Conservation (phyloP, 1,140 invertebrate genomes). For the Drosophila rufa region DNA sequence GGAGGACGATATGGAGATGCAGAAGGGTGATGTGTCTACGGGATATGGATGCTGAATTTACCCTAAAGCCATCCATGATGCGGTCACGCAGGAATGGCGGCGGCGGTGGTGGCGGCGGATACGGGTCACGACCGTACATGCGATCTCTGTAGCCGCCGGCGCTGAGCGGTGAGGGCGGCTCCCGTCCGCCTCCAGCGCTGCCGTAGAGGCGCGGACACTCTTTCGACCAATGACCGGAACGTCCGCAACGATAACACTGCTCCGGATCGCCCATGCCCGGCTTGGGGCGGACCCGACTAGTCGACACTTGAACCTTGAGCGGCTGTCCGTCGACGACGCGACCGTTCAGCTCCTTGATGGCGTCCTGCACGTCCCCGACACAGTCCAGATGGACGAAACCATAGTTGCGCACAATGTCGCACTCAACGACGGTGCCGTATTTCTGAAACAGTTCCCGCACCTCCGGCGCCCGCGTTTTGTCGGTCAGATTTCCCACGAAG, state of each 20-base stretch:
- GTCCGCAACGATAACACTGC: conserved; percentile 96
- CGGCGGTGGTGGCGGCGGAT: conserved; percentile 93
- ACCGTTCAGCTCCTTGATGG: conserved; percentile 94
- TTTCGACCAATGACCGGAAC: conserved; percentile 97
- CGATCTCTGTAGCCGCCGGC: conserved; percentile 89
- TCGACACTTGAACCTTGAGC: conserved; percentile 95
- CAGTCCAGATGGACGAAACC: conserved; percentile 96
- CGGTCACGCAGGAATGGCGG: conserved; percentile 94
- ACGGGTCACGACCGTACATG: conserved; percentile 93
- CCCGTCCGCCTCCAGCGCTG: conserved; percentile 87
- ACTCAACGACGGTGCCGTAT: conserved; percentile 95
- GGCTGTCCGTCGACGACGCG: conserved; percentile 93
- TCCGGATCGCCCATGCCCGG: conserved; percentile 98
- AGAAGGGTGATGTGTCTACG: conserved; percentile 38
- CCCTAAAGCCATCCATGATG: conserved; percentile 94
- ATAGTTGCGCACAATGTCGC: conserved; percentile 96
- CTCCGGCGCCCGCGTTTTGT: conserved; percentile 94
- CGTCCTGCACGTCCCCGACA: conserved; percentile 92
- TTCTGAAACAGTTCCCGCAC: conserved; percentile 94
- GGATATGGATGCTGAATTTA: conserved; percentile 86
- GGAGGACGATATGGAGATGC: not conserved
- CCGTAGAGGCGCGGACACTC: conserved; percentile 93
- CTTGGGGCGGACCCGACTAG: conserved; percentile 95
- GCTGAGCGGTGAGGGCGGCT: conserved; percentile 73
- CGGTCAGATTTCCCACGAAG: conserved; percentile 95